Evolutionary conservation across 2,888 invertebrate genomes (phyloP).

Genomic region (Ischnura elegans): DNA sequence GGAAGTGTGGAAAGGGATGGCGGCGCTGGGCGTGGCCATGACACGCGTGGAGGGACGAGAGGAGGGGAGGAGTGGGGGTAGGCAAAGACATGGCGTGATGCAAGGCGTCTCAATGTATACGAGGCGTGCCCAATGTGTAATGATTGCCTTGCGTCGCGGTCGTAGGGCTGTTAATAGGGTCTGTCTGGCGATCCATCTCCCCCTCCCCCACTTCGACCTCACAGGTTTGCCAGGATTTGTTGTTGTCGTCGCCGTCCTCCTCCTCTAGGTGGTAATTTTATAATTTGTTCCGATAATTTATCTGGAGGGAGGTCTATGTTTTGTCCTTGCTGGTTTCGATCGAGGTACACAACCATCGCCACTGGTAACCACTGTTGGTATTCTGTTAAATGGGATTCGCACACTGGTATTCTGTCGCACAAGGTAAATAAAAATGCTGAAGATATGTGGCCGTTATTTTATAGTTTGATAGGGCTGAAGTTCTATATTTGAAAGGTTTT

Average conservation of each 20-base stretch:
- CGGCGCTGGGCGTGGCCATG: constrained; percentile 19
- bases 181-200: not conserved
- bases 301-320: not conserved
- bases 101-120: constrained; percentile 31
- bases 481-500: too few species aligned
- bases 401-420: too few species aligned
- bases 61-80: not conserved
- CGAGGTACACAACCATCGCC: too few species aligned
- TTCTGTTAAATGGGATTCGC: too few species aligned
- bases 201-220: not conserved
- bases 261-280: not conserved
- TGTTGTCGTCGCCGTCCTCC: not conserved
- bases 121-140: constrained; percentile 16
- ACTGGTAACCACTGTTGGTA: too few species aligned
- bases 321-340: too few species aligned
- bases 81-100: constrained; percentile 7
- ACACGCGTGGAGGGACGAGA: not conserved
- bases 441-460: too few species aligned
- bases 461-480: too few species aligned
- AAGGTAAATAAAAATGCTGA: too few species aligned
- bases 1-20: constrained; percentile 15
- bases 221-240: not conserved
- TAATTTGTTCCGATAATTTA: constrained; percentile 1
- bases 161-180: not conserved
- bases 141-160: constrained; percentile 5